Evolutionary conservation across 2,797 vertebrate genomes (phyloP).

Genomic region (Notoglanidium macrostoma): DNA sequence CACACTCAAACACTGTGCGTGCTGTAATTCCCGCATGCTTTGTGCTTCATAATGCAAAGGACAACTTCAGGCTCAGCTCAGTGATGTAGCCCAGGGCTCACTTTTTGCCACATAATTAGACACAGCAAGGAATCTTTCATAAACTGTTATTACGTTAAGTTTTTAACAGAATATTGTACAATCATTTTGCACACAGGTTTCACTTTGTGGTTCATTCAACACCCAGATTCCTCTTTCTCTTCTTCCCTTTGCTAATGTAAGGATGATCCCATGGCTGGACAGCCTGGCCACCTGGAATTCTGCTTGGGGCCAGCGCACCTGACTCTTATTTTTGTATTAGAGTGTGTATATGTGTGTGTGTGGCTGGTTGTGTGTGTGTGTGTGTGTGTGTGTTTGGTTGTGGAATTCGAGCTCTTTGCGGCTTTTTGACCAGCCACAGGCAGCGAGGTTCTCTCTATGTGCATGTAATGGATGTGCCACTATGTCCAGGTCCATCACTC

Average conservation of each 20-base stretch:
- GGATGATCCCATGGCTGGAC: slow-evolving; percentile 13
- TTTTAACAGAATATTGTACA: not conserved
- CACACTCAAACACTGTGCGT: not conserved
- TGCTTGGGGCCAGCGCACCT: slow-evolving; percentile 11
- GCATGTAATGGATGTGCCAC: slow-evolving; percentile 31
- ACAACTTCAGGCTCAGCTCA: slow-evolving; percentile 3
- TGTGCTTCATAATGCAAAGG: slow-evolving; percentile 26
- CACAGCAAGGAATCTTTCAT: slow-evolving; percentile 6
- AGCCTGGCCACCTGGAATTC: slow-evolving; percentile 34
- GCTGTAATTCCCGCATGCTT: slow-evolving; percentile 17
- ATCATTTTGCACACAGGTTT: not conserved
- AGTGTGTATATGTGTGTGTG: slow-evolving; percentile 40
- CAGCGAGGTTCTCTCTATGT: slow-evolving; percentile 35
- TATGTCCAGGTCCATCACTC: slow-evolving; percentile 38
- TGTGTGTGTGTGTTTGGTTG: slow-evolving; percentile 50
- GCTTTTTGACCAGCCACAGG: slow-evolving; percentile 44
- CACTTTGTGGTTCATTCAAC: not conserved
- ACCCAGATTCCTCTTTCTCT: not conserved
- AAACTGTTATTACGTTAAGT: not conserved
- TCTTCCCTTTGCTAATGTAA: slow-evolving; percentile 6
- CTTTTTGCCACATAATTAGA: not conserved
- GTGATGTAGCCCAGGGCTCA: not conserved
- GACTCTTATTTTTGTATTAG: slow-evolving; percentile 45
- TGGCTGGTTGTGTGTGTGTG: slow-evolving; percentile 57
- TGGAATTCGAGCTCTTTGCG: slow-evolving; percentile 39